Evolutionary conservation across 2,888 invertebrate species (phyloP), one percentile per base, ranked within the genome.

Genomic region (Heliconius cydno): DNA sequence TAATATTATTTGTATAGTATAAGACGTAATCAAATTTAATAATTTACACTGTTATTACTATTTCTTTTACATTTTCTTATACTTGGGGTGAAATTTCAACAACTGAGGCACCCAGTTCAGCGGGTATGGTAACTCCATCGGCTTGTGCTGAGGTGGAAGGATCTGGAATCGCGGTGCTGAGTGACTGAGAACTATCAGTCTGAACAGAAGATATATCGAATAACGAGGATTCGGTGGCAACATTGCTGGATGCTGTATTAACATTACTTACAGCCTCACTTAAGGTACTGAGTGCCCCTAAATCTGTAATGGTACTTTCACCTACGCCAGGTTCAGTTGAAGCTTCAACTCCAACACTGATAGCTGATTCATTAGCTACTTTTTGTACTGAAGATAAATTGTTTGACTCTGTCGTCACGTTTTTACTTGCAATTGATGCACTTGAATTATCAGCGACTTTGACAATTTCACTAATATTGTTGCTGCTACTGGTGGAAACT

Each of bases 21-120:
- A n/a, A 68, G 6, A 46, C 41, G 13, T 41, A 25, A 41, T 15
- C 15, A 70, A 70, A 25, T 25, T 70, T 25, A 70, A 70, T 41
- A 70, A 70, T 41, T 70, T 41, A 70, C 25, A 25, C 52, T 52
- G 19, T 25, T 25, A 30, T 25, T 15, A 41, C 41, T 57, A 73
- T 60, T 30, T 22, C 7, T 57, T 57, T 25, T 46, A 15, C 10
- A 38, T 15, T 60, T 25, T 75, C 30, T 46, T 46, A 79, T 34
- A 74, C n/a, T 84, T 93, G 93, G 77, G 87, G 83, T 63, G 87
- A 87, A 77, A 93, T 87, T 82, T 93, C 92, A 78, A 94, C 85
- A 25, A 94, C 85, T 25, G 89, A 84, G 30, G 94, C 93, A 66
- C 91, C 93, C 5, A 86, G 81, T 85, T 94, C 93, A 28, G 83